Evolutionary conservation across 2,797 vertebrate species (phyloP).

Genomic region (Pogonophryne albipinna): DNA sequence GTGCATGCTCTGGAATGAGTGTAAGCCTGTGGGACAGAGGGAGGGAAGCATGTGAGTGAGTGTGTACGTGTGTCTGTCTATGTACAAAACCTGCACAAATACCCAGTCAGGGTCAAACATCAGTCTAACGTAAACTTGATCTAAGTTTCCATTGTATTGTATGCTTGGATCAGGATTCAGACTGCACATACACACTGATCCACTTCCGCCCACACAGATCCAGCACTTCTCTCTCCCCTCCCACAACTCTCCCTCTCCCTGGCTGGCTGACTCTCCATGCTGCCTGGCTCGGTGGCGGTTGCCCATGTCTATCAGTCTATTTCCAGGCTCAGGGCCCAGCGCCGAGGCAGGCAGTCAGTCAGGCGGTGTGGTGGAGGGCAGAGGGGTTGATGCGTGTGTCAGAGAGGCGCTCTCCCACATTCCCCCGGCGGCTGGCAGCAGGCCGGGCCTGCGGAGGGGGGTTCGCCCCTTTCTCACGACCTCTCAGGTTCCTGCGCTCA

Average conservation of each 20-base stretch:
- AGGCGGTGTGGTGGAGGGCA: slow-evolving; percentile 84
- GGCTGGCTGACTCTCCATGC: slow-evolving; percentile 59
- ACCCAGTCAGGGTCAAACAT: slow-evolving; percentile 52
- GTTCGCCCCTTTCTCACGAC: slow-evolving; percentile 98
- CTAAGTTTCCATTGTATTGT: slow-evolving; percentile 57
- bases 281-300: slow-evolving; percentile 75
- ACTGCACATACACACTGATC: slow-evolving; percentile 62
- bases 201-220: slow-evolving; percentile 72
- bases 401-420: slow-evolving; percentile 89
- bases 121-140: slow-evolving; percentile 61
- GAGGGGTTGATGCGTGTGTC: slow-evolving; percentile 91
- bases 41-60: slow-evolving; percentile 57
- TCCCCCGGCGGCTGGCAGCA: slow-evolving; percentile 91
- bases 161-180: slow-evolving; percentile 59
- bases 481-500: slow-evolving; percentile 98
- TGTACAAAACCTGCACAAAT: slow-evolving; percentile 51
- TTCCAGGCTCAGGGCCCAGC: slow-evolving; percentile 79
- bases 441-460: slow-evolving; percentile 90
- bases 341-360: slow-evolving; percentile 78
- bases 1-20: slow-evolving; percentile 60
- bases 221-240: slow-evolving; percentile 66
- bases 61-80: slow-evolving; percentile 48
- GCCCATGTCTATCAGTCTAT: slow-evolving; percentile 84
- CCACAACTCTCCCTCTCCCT: slow-evolving; percentile 69
- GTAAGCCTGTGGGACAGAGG: slow-evolving; percentile 62